Evolutionary conservation across 2,113 vertebrate species (phyloP), one percentile per base, ranked within the genome.

Genomic region (Psophia crepitans): DNA sequence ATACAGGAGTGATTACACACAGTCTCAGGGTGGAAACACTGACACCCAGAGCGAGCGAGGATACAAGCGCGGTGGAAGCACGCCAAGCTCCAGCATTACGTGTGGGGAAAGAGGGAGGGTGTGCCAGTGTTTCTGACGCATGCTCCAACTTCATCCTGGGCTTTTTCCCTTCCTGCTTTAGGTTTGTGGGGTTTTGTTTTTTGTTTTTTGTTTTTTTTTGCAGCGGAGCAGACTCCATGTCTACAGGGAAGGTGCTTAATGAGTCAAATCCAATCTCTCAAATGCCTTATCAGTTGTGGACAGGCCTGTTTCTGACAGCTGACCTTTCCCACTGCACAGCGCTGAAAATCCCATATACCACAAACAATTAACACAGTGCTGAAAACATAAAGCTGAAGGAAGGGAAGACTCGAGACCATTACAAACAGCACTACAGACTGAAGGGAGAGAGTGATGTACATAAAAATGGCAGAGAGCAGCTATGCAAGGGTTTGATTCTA

Each of bases 221-320:
- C 39, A 2, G 87, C 87, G 91, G 9, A 71, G 33, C 88, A 90
- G 91, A 93, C 88, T 92, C 76, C 74, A 75, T 79, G 64, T 92
- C 96, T 96, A 92, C 68, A 87, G 91, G 91, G 93, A 96, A 76
- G 70, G 43, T 93, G 89, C 89, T 95, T 97, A 97, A 97, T 96
- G 96, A 97, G 91, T 96, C 79, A 78, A 96, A 63, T 94, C 84
- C 97, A 96, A 74, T 97, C 96, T 98, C 92, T 93, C 13, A 1
- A 96, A 97, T 51, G 93, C 88, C 96, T 98, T 98, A 98, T 98
- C 98, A 96, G 96, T 46, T 37, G 56, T 22, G 71, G 85, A 89
- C 97, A 98, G 97, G 73, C 89, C 64, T 84, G 94, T 96, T 96
- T 87, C 89, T 93, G 96, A 96, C 95, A 97, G 93, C 92, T 98